Evolutionary conservation across 1,140 invertebrate species (phyloP), one percentile per base, ranked within the genome.

Genomic region (Sitophilus oryzae): DNA sequence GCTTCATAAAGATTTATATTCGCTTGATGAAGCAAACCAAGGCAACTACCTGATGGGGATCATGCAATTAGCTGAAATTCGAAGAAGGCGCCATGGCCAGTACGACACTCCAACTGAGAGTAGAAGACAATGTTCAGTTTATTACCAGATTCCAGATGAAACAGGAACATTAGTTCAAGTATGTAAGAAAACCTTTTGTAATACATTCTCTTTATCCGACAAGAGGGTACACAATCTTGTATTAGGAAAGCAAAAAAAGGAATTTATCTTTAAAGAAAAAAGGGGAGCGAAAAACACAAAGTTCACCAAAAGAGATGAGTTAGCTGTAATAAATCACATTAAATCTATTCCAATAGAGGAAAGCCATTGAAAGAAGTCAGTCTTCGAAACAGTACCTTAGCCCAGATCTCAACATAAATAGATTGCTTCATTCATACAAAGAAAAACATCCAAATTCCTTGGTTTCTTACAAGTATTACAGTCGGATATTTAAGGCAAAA

Each of bases 151-250:
- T 25, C 45, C 44, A 48, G 38, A 43, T n/a, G 40, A 18, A 56
- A 19, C 25, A 20, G 36, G 53, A 10, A 56, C 42, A 20, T 19
- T 49, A 35, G 30, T 51, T 5, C 10, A 18, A 3, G 46, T 51
- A 5, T 56, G 54, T 44, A 50, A 51, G 38, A 22, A 15, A 11
- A 56, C 22, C 19, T 56, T 56, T 44, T 14, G 22, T 15, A 44
- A 56, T 42, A 43, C 22, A 34, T 56, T 51, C 34, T 37, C n/a
- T 38, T 23, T 50, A 20, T 19, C 23, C 2, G 36, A 56, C 14
- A 50, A 56, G 19, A 1, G 36, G 10, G 35, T 50, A 18, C 11
- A 51, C n/a, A 25, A 20, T 42, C 21, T 51, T n/a, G n/a, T n/a
- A 40, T 14, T 44, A 18, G 14, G 22, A 38, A 50, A 50, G 20